Conservation (phyloP, 2,888 invertebrate genomes). For the Tryphoninae sp. region DNA sequence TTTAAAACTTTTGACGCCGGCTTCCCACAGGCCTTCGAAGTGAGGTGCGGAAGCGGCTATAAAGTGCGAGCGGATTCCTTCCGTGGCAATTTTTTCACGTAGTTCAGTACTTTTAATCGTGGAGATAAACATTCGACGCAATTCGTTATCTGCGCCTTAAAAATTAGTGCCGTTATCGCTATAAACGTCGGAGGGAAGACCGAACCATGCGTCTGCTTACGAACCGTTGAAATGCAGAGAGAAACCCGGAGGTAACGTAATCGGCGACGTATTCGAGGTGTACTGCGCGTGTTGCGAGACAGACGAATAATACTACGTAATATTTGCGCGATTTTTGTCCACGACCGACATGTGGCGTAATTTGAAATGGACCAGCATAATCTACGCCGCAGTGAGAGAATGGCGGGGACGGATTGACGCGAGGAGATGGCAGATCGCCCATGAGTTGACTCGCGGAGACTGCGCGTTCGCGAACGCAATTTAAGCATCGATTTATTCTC, state of each 20-base stretch:
- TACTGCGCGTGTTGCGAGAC: slow-evolving; percentile 46
- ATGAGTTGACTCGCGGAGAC: slow-evolving; percentile 18
- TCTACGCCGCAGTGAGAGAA: slow-evolving; percentile 56
- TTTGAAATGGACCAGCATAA: slow-evolving; percentile 63
- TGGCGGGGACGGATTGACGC: slow-evolving; percentile 25
- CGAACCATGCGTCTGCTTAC: slow-evolving; percentile 69
- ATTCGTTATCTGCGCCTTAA: slow-evolving; percentile 67
- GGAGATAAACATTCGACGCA: slow-evolving; percentile 36
- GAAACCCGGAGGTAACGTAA: slow-evolving; percentile 62
- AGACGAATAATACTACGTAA: slow-evolving; percentile 64
- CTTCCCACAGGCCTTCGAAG: background rate
- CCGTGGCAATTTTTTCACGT: slow-evolving; percentile 40
- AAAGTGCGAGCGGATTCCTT: slow-evolving; percentile 73
- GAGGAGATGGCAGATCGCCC: slow-evolving; percentile 32
- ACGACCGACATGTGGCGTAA: background rate
- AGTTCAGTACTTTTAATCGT: slow-evolving; percentile 1
- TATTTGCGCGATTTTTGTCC: background rate
- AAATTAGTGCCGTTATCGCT: slow-evolving; percentile 75
- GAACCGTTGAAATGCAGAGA: slow-evolving; percentile 70
- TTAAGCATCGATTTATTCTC: slow-evolving; percentile 54
- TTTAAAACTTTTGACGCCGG: background rate
- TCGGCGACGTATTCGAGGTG: slow-evolving; percentile 69
- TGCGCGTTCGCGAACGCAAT: slow-evolving; percentile 51
- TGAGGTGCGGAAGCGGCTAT: slow-evolving; percentile 28
- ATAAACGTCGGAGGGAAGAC: slow-evolving; percentile 65